These are phyloP conservation scores for Cheilosia vernalis DNA, from an alignment of 2,888 invertebrate species.

Conservation along the genomic window DNA sequence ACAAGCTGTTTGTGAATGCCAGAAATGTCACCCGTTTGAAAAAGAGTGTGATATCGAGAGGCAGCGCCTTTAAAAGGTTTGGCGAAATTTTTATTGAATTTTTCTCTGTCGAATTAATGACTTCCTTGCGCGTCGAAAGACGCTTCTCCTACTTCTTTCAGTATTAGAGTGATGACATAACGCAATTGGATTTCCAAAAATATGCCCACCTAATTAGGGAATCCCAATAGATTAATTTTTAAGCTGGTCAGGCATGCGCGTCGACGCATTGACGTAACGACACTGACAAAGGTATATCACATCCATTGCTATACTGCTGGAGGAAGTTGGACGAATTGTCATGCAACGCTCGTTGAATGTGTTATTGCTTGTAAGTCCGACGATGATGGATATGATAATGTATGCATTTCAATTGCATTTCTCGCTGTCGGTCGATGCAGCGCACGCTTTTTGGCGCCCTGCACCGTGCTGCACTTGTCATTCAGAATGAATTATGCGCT, in stretches of 20 bases:
- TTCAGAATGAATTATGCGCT: conserved; percentile 69
- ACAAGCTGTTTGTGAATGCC: conserved; percentile 45
- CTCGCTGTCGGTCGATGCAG: conserved; percentile 18
- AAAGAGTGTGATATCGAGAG: conserved; percentile 9
- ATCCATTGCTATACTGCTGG: neutral
- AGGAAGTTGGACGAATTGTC: conserved; percentile 66
- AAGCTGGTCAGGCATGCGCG: conserved; percentile 53
- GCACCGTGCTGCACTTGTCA: conserved; percentile 56
- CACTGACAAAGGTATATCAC: conserved; percentile 33
- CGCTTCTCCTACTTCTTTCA: conserved; percentile 11
- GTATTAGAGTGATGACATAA: conserved; percentile 47
- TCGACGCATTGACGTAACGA: conserved; percentile 71
- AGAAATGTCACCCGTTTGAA: conserved; percentile 27
- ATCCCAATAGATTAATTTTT: conserved; percentile 52
- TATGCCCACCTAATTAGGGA: conserved; percentile 54
- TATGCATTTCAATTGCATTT: conserved; percentile 71
- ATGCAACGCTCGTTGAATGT: conserved; percentile 65
- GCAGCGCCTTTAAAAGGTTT: conserved; percentile 4
- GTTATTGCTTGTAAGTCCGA: conserved; percentile 69
- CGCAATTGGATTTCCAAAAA: conserved; percentile 43
- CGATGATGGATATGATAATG: conserved; percentile 71
- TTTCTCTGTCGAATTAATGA: conserved; percentile 21
- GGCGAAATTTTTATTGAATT: conserved; percentile 28
- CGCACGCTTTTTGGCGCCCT: conserved; percentile 71
- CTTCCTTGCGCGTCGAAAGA: conserved; percentile 47